Conservation (phyloP, 2,888 invertebrate genomes). For the Lucinisca nassula region DNA sequence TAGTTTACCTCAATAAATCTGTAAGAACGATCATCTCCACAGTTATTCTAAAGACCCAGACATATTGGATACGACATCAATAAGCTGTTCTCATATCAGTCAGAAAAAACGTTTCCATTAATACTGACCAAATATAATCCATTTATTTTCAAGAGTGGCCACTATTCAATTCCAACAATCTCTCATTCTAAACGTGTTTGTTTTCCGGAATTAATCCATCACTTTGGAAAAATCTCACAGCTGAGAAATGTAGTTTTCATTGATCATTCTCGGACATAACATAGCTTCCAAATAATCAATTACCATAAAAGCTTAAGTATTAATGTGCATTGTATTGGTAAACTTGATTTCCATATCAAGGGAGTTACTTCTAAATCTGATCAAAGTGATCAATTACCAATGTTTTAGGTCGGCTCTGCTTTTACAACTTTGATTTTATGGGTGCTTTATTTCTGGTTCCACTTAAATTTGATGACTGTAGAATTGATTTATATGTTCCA, state of each 20-base stretch:
- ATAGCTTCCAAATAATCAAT: constrained; percentile 1
- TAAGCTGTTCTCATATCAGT: too few species aligned
- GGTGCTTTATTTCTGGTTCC: neutral
- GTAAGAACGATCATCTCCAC: too few species aligned
- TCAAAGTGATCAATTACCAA: neutral
- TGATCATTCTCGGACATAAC: neutral
- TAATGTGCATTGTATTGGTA: constrained; percentile 8
- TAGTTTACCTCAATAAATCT: too few species aligned
- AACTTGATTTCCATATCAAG: constrained; percentile 3
- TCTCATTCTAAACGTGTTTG: constrained; percentile 1
- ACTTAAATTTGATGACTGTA: neutral
- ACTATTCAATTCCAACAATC: neutral
- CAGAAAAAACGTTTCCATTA: too few species aligned
- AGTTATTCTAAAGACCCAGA: too few species aligned
- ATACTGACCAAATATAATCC: neutral
- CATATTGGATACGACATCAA: too few species aligned
- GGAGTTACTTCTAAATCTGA: neutral
- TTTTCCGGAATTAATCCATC: constrained; percentile 20
- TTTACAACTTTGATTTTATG: neutral
- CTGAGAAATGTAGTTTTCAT: neutral
- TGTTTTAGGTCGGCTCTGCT: neutral
- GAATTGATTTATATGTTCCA: neutral
- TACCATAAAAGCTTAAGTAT: constrained; percentile 17
- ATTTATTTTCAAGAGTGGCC: neutral
- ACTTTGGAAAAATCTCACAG: neutral